Base-by-base conservation (phyloP, 1,140 invertebrate genomes). In the Apis dorsata region DNA sequence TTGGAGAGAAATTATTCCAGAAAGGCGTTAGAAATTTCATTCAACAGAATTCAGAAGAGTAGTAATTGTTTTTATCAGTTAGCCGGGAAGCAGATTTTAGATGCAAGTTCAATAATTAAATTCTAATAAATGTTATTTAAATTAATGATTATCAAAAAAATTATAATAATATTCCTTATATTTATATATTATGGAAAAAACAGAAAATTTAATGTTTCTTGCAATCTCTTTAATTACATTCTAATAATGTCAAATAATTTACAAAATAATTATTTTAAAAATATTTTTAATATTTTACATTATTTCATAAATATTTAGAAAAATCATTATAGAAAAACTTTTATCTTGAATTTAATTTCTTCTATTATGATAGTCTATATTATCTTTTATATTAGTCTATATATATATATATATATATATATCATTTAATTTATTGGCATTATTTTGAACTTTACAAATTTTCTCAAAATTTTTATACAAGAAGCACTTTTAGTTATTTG, bases 1-100 rank as follows among this genome's bases (percentile, higher is more conserved):
- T 99, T 12, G 97, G 97, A 9, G 95, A 96, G 70, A 93, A 95
- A 9, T 96, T 96, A 1, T 99, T 99, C 92, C 96, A 95, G 86
- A 95, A 95, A 84, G 97, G 97, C 19, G 90, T 99, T 60, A 95
- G 95, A 83, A 95, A 94, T 83, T 97, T 98, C 89, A 94, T 98
- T 85, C 92, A 95, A 24, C 93, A 95, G 75, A 93, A 92, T 82
- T 91, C 79, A 19, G 77, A 81, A 79, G 66, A 68, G 86, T 88
- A 88, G 83, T 88, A 87, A 88, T 85, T 85, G 74, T 65, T 78
- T 79, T 62, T 75, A 13, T 76, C 44, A 59, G 34, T 82, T 85
- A 87, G 28, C 63, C 66, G 74, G 78, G 78, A 84, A 81, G 73
- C 69, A 84, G 34, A 34, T 57, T 59, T 34, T 44, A 81, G 84